These are phyloP conservation scores for Melanotaenia nigrans DNA, from an alignment of 2,797 vertebrate species.

Conservation along the genomic window DNA sequence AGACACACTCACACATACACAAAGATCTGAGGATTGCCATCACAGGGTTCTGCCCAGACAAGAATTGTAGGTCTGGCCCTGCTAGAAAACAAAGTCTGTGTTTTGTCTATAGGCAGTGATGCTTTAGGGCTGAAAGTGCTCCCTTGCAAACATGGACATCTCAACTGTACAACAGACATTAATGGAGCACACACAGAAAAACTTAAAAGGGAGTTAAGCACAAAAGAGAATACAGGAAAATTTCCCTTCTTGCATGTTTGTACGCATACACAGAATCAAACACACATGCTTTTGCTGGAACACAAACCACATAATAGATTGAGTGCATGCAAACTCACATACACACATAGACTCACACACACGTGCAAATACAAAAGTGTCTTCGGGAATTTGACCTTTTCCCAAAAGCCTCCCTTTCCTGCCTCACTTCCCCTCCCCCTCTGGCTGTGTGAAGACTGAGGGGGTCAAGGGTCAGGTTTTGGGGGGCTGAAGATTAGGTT, in stretches of 20 bases:
- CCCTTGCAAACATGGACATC: slow-evolving; percentile 61
- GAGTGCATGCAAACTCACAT: slow-evolving; percentile 43
- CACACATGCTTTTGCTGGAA: slow-evolving; percentile 68
- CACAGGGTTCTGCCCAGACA: slow-evolving; percentile 77
- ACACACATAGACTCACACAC: slow-evolving; percentile 47
- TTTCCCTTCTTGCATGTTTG: slow-evolving; percentile 43
- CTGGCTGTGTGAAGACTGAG: slow-evolving; percentile 83
- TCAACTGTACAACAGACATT: slow-evolving; percentile 41
- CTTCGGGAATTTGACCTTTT: slow-evolving; percentile 84
- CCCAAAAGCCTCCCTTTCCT: slow-evolving; percentile 84
- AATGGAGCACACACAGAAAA: slow-evolving; percentile 38
- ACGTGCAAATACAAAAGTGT: slow-evolving; percentile 73
- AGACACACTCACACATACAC: slow-evolving; percentile 48
- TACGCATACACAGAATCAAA: slow-evolving; percentile 64
- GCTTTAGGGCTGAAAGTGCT: slow-evolving; percentile 83
- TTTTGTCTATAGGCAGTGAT: slow-evolving; percentile 88
- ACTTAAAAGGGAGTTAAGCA: slow-evolving; percentile 62
- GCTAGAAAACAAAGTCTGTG: slow-evolving; percentile 86
- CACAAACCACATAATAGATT: slow-evolving; percentile 71
- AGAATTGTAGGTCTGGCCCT: slow-evolving; percentile 77
- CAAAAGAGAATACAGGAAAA: slow-evolving; percentile 45
- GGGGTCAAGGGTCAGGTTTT: slow-evolving; percentile 84
- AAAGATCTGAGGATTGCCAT: slow-evolving; percentile 71
- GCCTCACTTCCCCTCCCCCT: slow-evolving; percentile 79
- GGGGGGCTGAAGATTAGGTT: slow-evolving; percentile 86